A percentile compares a stretch with the other conserved stretches of the same genome.
phyloP scores from a whole-genome alignment of 1,140 invertebrate species.

The Drosophila tropicalis region DNA sequence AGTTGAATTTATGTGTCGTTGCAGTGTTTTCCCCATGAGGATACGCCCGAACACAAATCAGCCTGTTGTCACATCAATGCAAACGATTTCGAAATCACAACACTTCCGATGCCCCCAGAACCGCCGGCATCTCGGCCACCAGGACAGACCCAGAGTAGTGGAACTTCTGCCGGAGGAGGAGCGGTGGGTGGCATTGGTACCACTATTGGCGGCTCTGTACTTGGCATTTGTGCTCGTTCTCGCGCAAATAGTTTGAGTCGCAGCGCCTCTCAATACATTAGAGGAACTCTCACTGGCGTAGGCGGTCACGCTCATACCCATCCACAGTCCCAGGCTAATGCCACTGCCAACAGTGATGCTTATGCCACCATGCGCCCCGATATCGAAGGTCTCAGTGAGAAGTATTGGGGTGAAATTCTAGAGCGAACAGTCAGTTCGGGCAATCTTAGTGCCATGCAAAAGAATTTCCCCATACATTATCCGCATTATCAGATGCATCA shows the following conservation, averaged over 20 bases:
- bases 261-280: conserved; percentile 75
- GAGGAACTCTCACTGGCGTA: conserved; percentile 51
- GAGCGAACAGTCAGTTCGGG: conserved; percentile 88
- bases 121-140: conserved; percentile 76
- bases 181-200: conserved; percentile 55
- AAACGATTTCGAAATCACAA: conserved; percentile 81
- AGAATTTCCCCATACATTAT: conserved; percentile 75
- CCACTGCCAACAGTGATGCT: conserved; percentile 20
- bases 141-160: background rate
- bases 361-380: conserved; percentile 84
- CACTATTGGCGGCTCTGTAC: conserved; percentile 71
- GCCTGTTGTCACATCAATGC: conserved; percentile 83
- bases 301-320: conserved; percentile 48
- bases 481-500: conserved; percentile 62
- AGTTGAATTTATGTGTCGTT: conserved; percentile 36
- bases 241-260: conserved; percentile 76
- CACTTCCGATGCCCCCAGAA: conserved; percentile 76
- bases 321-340: background rate
- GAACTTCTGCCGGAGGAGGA: conserved; percentile 25
- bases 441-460: conserved; percentile 87
- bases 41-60: conserved; percentile 82
- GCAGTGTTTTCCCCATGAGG: conserved; percentile 79
- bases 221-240: conserved; percentile 75
- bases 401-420: conserved; percentile 90
- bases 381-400: conserved; percentile 88